phyloP scores from a whole-genome alignment of 2,888 invertebrate genomes.

The Lumbricus terrestris region DNA sequence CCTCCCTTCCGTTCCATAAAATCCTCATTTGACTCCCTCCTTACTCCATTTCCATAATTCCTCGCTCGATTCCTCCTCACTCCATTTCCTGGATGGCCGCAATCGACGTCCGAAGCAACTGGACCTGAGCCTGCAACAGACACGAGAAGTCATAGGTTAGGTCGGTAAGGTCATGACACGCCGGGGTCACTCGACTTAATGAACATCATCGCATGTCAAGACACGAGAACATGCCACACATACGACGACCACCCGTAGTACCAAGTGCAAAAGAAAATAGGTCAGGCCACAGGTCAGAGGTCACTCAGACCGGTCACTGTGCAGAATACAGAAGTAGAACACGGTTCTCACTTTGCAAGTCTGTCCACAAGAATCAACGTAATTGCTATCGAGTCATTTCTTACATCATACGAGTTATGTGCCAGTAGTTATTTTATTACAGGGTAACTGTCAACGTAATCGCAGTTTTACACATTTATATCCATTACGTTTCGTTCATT shows the following conservation, averaged over 20 bases:
- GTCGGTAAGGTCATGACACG: neutral
- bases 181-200: neutral
- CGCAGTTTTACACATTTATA: too few relatives aligned
- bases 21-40: neutral
- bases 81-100: slow-evolving; percentile 58
- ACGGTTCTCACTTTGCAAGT: too few relatives aligned
- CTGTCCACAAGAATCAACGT: neutral
- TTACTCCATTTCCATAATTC: neutral
- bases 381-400: too few relatives aligned
- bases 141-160: neutral
- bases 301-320: neutral
- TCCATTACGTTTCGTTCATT: too few relatives aligned
- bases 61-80: neutral
- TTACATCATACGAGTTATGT: too few relatives aligned
- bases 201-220: neutral
- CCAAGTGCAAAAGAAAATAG: neutral
- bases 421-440: too few relatives aligned
- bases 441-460: too few relatives aligned
- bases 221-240: neutral
- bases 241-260: neutral
- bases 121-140: slow-evolving; percentile 61
- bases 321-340: neutral
- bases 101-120: slow-evolving; percentile 62
- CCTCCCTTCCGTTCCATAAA: neutral
- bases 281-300: neutral